These are phyloP conservation scores for Cuculus canorus DNA, from an alignment of 2,797 vertebrate species.

Conservation along the genomic window DNA sequence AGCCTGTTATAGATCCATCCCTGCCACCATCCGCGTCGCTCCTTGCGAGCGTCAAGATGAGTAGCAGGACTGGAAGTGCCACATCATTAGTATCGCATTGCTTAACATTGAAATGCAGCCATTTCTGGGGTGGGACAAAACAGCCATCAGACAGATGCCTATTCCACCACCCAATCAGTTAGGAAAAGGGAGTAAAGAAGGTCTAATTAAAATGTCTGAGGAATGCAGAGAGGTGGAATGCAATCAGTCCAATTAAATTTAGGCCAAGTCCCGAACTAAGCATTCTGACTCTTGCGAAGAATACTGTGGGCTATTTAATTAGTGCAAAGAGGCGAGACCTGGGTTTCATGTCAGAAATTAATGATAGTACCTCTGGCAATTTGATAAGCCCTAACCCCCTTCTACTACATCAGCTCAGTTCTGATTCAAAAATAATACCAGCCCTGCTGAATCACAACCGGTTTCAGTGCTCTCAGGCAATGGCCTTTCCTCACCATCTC, in stretches of 20 bases:
- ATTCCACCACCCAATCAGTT: background rate
- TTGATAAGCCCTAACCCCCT: background rate
- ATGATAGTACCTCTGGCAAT: conserved; percentile 9
- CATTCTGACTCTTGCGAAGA: background rate
- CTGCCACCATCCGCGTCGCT: background rate
- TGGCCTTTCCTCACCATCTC: background rate
- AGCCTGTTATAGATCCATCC: background rate
- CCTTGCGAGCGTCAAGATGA: background rate
- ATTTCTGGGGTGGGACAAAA: background rate
- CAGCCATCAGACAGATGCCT: background rate
- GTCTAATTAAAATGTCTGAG: conserved; percentile 43
- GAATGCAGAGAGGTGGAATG: conserved; percentile 41
- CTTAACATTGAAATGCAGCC: conserved; percentile 27
- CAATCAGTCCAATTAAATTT: conserved; percentile 30
- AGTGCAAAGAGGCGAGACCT: background rate
- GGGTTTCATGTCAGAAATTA: background rate
- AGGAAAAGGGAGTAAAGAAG: conserved; percentile 37
- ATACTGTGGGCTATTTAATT: background rate
- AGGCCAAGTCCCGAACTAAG: background rate
- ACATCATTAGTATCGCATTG: conserved; percentile 33
- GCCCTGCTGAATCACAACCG: background rate
- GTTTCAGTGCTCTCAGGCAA: background rate
- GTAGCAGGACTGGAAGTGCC: conserved; percentile 45
- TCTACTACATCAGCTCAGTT: background rate
- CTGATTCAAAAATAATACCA: background rate